Base-by-base conservation (phyloP, 2,113 vertebrate species). In the Lethenteron camtschaticum region DNA sequence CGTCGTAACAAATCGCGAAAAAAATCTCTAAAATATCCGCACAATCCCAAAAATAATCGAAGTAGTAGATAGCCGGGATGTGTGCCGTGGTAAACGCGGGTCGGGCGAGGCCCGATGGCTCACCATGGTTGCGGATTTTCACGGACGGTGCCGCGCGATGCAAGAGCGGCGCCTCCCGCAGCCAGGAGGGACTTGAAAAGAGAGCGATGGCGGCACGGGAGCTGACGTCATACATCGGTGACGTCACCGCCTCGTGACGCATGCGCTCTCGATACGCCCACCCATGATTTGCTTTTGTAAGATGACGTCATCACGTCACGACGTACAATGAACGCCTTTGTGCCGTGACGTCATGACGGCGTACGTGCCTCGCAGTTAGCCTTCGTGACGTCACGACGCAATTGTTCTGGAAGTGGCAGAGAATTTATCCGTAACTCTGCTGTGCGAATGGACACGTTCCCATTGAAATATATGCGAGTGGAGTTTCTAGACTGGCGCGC, bases 41-140 rank as follows among this genome's bases (percentile, higher is more conserved):
- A n/a, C n/a, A 66, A 9, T 16, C n/a, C 8, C n/a, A 66, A 24
- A 66, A 66, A 66, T 66, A 66, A 66, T 24, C 63, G 10, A 9
- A 16, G n/a, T 16, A 24, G 10, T 16, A 16, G 24, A 11, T 10
- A 66, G 2, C 24, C 8, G n/a, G 63, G 24, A 16, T 10, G 8
- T 2, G n/a, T 9, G 24, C n/a, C 63, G 24, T 10, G 8, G 24
- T 10, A 66, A 66, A n/a, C n/a, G n/a, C 63, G 63, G 10, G n/a
- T n/a, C n/a, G 9, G 9, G 63, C 24, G 24, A 24, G 8, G 24
- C 10, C 10, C n/a, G 63, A 66, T 66, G 63, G 63, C 63, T 66
- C 63, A 66, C 63, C 63, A 66, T 66, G 63, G 24, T 66, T 66
- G 63, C 63, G 63, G 63, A 66, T 66, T 66, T 9, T 8, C n/a